phyloP scores from a whole-genome alignment of 1,140 invertebrate species.

The Tetranychus cinnabarinus region DNA sequence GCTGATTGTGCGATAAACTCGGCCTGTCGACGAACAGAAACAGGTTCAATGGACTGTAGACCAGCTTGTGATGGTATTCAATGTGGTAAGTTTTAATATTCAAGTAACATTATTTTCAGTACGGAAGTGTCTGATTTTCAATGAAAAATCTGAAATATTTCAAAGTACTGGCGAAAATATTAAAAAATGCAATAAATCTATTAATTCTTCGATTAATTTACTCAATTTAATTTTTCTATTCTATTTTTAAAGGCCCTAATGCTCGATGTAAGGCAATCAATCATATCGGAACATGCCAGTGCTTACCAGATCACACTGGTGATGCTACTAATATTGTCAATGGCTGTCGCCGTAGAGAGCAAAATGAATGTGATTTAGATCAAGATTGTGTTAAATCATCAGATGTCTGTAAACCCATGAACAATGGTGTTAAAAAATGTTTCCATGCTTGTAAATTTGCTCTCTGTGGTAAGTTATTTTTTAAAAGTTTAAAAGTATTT shows the following conservation, averaged over 20 bases:
- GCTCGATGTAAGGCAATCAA: conserved; percentile 56
- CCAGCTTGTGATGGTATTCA: conserved; percentile 64
- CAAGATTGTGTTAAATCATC: conserved; percentile 9
- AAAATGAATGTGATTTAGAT: conserved; percentile 12
- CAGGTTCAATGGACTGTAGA: conserved; percentile 11
- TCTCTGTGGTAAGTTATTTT: conserved; percentile 4
- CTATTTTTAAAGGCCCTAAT: conserved; percentile 30
- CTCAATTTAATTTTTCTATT: too few species aligned
- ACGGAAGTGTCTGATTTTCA: too few species aligned
- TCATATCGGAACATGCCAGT: conserved; percentile 60
- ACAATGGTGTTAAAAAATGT: conserved; percentile 11
- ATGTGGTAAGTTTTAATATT: conserved; percentile 31
- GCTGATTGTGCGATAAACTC: conserved; percentile 16
- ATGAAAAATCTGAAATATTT: too few species aligned
- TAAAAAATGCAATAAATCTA: too few species aligned
- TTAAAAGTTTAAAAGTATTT: too few species aligned
- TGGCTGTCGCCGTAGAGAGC: conserved; percentile 13
- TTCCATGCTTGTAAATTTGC: conserved; percentile 13
- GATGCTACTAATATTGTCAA: conserved; percentile 15
- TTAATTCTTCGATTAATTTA: too few species aligned
- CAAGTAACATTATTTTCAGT: too few species aligned
- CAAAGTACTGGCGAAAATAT: too few species aligned
- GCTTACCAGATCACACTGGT: conserved; percentile 34
- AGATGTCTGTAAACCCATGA: conserved; percentile 13
- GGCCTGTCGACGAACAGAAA: conserved; percentile 18